Percentiles rank a stretch among this genome's conserved stretches.
These are phyloP conservation scores for Esox masquinongy DNA, from an alignment of 2,797 vertebrate genomes.

Conservation along the genomic window DNA sequence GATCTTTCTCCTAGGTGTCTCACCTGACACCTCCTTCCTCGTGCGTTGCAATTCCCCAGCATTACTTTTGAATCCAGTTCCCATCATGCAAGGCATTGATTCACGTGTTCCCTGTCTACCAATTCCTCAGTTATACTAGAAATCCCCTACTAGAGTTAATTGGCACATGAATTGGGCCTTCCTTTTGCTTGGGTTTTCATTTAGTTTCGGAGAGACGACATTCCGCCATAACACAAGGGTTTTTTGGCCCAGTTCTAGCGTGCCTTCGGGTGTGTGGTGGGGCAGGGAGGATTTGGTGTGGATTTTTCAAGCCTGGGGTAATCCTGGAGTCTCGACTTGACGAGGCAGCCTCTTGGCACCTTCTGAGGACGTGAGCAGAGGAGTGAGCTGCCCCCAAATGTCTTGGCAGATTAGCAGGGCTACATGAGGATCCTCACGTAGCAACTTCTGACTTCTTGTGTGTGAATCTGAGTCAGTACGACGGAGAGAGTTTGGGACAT, in stretches of 20 bases:
- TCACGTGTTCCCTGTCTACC: constrained; percentile 29
- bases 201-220: constrained; percentile 8
- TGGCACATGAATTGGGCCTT: constrained; percentile 39
- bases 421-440: constrained; percentile 67
- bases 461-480: constrained; percentile 13
- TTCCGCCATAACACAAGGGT: constrained; percentile 46
- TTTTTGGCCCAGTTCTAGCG: constrained; percentile 46
- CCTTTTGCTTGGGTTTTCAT: constrained; percentile 29
- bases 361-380: constrained; percentile 41
- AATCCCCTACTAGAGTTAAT: constrained; percentile 44
- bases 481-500: constrained; percentile 24
- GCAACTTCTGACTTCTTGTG: constrained; percentile 29
- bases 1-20: constrained; percentile 4
- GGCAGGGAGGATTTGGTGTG: constrained; percentile 31
- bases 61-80: constrained; percentile 50
- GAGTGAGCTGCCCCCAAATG: constrained; percentile 41
- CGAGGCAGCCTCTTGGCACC: constrained; percentile 54
- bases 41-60: constrained; percentile 37
- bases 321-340: constrained; percentile 54
- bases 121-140: constrained; percentile 35
- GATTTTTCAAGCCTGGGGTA: constrained; percentile 54
- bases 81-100: constrained; percentile 30
- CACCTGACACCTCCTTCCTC: constrained; percentile 22
- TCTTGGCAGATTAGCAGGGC: constrained; percentile 50
- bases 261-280: constrained; percentile 28